Evolutionary conservation across 2,888 invertebrate genomes (phyloP), one percentile per base, ranked within the genome.

Genomic region (Drosophila fulvimacula): DNA sequence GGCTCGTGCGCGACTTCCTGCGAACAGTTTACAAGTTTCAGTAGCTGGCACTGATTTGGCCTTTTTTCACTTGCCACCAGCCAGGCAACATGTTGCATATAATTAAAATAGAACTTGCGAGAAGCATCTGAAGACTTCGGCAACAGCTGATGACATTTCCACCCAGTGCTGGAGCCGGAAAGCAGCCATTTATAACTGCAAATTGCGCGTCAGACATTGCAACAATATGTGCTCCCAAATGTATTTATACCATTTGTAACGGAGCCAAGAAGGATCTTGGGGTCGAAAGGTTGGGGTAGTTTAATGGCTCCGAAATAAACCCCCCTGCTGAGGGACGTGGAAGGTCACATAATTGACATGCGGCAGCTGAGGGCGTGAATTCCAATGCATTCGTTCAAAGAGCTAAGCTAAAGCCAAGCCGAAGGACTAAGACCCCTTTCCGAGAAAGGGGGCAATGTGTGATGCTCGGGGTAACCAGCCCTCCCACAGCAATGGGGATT

Each of bases 151-250:
- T 82, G 81, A 68, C 83, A 70, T 64, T 79, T 51, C 68, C 58
- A 69, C 55, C 66, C 69, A n/a, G 21, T 39, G 17, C 36, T 51
- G 36, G 19, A 24, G 19, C 42, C 41, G 59, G 36, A 52, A 56
- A 60, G 49, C 30, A 53, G 48, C 66, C 76, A 81, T 81, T 81
- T 81, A 81, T 74, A 72, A 76, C 79, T 68, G 72, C 58, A 79
- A 79, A 69, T 64, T 68, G 57, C 63, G 67, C 63, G 53, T 56
- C 74, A 90, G 87, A 86, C 78, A 79, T 85, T 66, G 74, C 78
- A 80, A 74, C 88, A 87, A 90, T 81, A 84, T 90, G 88, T 79
- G 79, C 60, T 66, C 73, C 66, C 68, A 75, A 88, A 80, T 78
- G 81, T 82, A 88, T 78, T 85, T 82, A 76, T 72, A 64, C 59